Percentiles rank a stretch among this genome's conserved stretches.
These are phyloP conservation scores for Eulemur rubriventer DNA, from an alignment of 2,797 vertebrate species.

Conservation along the genomic window DNA sequence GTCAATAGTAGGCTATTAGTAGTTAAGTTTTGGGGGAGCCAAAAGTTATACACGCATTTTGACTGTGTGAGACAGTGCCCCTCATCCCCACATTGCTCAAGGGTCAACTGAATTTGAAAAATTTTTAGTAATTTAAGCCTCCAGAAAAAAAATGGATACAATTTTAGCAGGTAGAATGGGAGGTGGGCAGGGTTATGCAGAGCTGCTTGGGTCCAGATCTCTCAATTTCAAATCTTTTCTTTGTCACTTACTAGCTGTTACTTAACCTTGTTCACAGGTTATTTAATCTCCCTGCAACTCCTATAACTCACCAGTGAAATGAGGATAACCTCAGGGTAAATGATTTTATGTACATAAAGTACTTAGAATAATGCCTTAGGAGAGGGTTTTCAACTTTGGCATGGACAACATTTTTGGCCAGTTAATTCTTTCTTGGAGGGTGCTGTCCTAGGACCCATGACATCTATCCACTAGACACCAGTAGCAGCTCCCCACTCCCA, in stretches of 20 bases:
- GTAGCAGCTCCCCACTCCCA: no score
- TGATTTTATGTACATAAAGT: not conserved
- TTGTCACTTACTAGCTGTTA: not conserved
- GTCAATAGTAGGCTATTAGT: not conserved
- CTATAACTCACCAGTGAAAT: not conserved
- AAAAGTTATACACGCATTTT: not conserved
- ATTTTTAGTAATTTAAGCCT: not conserved
- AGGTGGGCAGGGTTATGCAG: not conserved
- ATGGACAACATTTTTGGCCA: not conserved
- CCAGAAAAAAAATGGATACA: not conserved
- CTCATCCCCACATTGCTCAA: not conserved
- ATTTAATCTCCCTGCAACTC: not conserved
- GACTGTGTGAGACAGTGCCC: no score
- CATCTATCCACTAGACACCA: not conserved
- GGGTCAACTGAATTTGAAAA: not conserved
- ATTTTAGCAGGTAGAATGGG: not conserved
- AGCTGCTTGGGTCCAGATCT: not conserved
- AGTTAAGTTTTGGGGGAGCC: not conserved
- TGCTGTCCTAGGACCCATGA: not conserved
- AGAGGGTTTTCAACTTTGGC: not conserved
- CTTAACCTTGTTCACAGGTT: not conserved
- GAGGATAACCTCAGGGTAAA: not conserved
- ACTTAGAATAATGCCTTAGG: not conserved
- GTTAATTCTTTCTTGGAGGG: not conserved
- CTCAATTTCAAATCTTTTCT: not conserved